Conservation (phyloP, 2,888 invertebrate species). For the Cepaea hortensis region DNA sequence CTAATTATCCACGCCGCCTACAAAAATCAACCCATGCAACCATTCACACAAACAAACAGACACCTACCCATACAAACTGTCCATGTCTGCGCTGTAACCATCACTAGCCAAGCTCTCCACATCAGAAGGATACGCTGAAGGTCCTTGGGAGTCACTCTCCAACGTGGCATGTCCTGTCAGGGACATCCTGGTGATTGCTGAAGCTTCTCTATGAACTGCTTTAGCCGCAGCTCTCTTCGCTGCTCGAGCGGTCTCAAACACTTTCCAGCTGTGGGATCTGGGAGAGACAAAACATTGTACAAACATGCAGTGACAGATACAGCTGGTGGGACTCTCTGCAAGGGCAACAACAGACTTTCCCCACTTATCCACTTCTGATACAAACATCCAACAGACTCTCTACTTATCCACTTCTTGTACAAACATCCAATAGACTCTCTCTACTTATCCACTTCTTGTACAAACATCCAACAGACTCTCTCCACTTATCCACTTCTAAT, state of each 20-base stretch:
- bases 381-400: no score
- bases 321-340: no score
- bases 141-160: slow-evolving; percentile 18
- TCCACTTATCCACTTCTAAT: no score
- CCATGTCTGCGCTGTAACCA: slow-evolving; percentile 68
- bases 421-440: no score
- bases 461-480: no score
- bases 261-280: slow-evolving; percentile 89
- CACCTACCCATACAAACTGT: slow-evolving; percentile 62
- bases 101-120: slow-evolving; percentile 71
- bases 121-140: slow-evolving; percentile 66
- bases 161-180: background rate
- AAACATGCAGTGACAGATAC: background rate
- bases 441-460: no score
- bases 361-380: no score
- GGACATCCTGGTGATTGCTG: background rate
- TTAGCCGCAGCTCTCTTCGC: slow-evolving; percentile 58
- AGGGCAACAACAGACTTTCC: no score
- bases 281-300: slow-evolving; percentile 49
- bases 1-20: background rate
- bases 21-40: background rate
- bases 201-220: slow-evolving; percentile 39
- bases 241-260: slow-evolving; percentile 88
- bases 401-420: no score
- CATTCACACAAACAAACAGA: no score